These are phyloP conservation scores for Acanthosepion pharaonis DNA, from an alignment of 2,888 invertebrate species.

Conservation along the genomic window DNA sequence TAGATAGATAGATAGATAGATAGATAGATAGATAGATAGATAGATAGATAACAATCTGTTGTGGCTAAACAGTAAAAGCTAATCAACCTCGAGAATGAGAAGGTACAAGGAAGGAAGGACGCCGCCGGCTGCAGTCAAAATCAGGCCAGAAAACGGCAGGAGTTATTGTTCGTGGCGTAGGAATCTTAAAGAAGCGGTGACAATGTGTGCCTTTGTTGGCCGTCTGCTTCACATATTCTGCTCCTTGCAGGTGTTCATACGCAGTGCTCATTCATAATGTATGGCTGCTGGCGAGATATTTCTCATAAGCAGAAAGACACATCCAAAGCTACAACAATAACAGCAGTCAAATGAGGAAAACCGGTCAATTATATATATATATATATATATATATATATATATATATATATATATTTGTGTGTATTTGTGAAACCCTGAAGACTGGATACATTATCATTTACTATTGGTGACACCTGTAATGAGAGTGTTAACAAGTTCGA, in stretches of 20 bases:
- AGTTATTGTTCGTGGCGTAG: slow-evolving; percentile 16
- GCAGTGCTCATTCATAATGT: neutral
- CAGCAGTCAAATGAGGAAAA: neutral
- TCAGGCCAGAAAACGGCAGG: neutral
- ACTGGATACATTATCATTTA: no score
- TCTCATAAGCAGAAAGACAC: slow-evolving; percentile 1
- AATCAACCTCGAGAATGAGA: neutral
- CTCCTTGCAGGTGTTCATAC: neutral
- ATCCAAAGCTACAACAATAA: neutral
- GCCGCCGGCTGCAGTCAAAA: neutral
- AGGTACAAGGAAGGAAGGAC: neutral
- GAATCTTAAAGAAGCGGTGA: slow-evolving; percentile 33
- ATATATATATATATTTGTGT: neutral
- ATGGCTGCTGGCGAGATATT: neutral
- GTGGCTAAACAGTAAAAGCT: neutral
- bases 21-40: neutral
- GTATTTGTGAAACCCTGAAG: no score
- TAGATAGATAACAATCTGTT: neutral
- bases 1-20: neutral
- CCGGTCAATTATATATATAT: neutral
- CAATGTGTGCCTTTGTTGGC: neutral
- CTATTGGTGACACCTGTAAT: no score
- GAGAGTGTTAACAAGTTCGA: no score
- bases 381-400: neutral
- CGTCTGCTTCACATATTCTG: slow-evolving; percentile 18